Percentiles rank a stretch among this genome's conserved stretches.
These are phyloP conservation scores for Amphiduros pacificus DNA, from an alignment of 2,888 invertebrate genomes.

Conservation along the genomic window DNA sequence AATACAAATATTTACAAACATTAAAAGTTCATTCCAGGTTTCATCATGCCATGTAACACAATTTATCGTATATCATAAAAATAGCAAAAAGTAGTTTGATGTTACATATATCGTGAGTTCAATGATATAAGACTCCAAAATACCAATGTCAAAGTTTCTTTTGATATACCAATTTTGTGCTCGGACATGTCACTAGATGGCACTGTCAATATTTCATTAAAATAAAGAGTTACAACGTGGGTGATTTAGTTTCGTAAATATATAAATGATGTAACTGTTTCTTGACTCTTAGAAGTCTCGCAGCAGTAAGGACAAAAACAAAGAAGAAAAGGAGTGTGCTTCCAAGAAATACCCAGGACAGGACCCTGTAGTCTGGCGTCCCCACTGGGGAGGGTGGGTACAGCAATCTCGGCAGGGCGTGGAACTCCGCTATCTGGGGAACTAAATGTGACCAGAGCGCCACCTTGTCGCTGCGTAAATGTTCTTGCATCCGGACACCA, in stretches of 20 bases:
- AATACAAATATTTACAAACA: background rate
- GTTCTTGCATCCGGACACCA: slow-evolving; percentile 15
- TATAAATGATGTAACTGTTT: background rate
- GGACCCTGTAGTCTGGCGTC: background rate
- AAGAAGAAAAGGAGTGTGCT: background rate
- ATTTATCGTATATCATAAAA: too few species aligned
- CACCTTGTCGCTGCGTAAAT: slow-evolving; percentile 41
- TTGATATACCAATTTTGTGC: too few species aligned
- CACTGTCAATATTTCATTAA: too few species aligned
- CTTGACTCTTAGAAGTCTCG: background rate
- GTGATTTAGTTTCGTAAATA: background rate
- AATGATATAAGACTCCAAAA: too few species aligned
- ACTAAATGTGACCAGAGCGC: slow-evolving; percentile 54
- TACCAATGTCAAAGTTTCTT: too few species aligned
- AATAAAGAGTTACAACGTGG: too few species aligned
- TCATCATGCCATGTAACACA: background rate
- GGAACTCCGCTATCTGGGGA: slow-evolving; percentile 22
- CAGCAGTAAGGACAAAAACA: background rate
- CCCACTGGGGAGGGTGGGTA: background rate
- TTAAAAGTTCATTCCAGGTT: background rate
- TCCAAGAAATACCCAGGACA: slow-evolving; percentile 3
- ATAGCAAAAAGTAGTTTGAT: too few species aligned
- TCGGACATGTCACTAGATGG: too few species aligned
- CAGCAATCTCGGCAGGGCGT: background rate
- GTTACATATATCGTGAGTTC: too few species aligned